A percentile compares a stretch with the other conserved stretches of the same genome.
phyloP scores from a whole-genome alignment of 2,797 vertebrate genomes.

The Acanthurus lineatus region DNA sequence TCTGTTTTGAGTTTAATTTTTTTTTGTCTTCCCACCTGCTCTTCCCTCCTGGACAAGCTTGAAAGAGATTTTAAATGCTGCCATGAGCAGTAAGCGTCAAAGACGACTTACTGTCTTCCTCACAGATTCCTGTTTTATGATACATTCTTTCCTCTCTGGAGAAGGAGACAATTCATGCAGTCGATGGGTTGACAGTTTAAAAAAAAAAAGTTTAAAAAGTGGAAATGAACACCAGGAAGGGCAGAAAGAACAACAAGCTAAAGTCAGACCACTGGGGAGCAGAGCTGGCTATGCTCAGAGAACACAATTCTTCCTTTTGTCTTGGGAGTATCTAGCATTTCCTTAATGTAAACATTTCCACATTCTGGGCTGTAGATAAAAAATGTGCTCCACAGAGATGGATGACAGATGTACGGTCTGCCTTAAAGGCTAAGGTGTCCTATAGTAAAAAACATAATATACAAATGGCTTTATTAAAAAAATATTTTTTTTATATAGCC shows the following conservation, averaged over 20 bases:
- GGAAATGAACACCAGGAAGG: constrained; percentile 50
- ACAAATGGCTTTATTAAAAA: background rate
- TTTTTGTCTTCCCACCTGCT: constrained; percentile 6
- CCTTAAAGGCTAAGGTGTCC: constrained; percentile 23
- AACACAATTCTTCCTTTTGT: constrained; percentile 45
- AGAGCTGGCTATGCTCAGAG: constrained; percentile 39
- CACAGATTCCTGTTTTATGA: constrained; percentile 60
- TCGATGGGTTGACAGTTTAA: constrained; percentile 63
- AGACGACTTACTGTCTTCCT: constrained; percentile 60
- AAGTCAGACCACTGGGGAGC: constrained; percentile 47
- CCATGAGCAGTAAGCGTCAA: constrained; percentile 56
- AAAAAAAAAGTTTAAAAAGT: constrained; percentile 34
- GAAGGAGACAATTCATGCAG: constrained; percentile 38
- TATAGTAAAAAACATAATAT: background rate
- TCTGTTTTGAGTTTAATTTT: constrained; percentile 20
- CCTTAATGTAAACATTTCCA: constrained; percentile 54
- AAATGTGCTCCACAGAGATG: constrained; percentile 22
- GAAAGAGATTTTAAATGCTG: constrained; percentile 59
- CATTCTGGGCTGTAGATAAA: constrained; percentile 26
- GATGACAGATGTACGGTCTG: constrained; percentile 52
- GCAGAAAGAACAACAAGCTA: constrained; percentile 50
- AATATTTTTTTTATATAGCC: background rate
- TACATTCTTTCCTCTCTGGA: constrained; percentile 57
- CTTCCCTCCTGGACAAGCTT: constrained; percentile 54
- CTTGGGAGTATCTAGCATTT: constrained; percentile 25